Evolutionary conservation across 2,113 vertebrate genomes (phyloP).

Genomic region (Mesembrinibis cayennensis): DNA sequence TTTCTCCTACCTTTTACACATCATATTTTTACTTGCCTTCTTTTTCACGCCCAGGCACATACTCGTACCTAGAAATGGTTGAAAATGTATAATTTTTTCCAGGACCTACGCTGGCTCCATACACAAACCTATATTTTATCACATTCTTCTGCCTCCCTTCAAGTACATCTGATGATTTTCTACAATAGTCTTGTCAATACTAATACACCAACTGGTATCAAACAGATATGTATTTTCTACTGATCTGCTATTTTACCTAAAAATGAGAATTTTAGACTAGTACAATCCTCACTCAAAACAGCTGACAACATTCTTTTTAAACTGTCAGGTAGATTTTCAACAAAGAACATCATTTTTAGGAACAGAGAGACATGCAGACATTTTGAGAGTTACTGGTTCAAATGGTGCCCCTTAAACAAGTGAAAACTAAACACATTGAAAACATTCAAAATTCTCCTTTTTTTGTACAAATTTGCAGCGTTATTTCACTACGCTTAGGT

Average conservation of each 20-base stretch:
- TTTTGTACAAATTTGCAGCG: neutral
- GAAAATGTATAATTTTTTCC: neutral
- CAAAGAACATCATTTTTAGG: neutral
- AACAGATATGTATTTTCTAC: neutral
- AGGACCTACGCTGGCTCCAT: neutral
- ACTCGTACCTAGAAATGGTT: neutral
- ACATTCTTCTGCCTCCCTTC: neutral
- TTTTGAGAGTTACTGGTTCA: neutral
- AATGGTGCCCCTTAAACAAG: neutral
- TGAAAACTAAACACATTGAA: neutral
- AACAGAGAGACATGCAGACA: neutral
- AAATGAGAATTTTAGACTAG: neutral
- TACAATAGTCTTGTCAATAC: neutral
- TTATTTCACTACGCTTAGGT: neutral
- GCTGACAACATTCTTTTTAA: constrained; percentile 5
- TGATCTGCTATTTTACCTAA: neutral
- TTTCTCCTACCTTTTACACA: neutral
- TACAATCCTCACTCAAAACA: neutral
- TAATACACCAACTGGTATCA: neutral
- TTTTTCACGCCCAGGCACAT: neutral
- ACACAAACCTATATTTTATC: neutral
- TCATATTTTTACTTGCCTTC: neutral
- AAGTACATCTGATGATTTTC: neutral
- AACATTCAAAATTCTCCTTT: neutral
- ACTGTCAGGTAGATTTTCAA: neutral